A percentile compares a stretch with the other conserved stretches of the same genome.
Conservation (phyloP, 2,113 vertebrate species). For the Syrrhaptes paradoxus region DNA sequence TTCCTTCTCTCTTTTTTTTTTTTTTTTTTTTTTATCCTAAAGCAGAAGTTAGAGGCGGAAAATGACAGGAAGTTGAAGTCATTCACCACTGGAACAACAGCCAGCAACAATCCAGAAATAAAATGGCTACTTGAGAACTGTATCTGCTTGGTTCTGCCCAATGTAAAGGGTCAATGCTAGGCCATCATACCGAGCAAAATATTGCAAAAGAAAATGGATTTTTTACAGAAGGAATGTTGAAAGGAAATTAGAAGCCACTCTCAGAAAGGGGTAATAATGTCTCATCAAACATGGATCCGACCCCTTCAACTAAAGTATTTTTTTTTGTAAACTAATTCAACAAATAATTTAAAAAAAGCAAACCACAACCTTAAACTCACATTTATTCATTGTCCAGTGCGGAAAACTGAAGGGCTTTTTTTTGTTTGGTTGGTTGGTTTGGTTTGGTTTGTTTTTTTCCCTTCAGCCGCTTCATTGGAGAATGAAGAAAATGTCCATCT, state of each 20-base stretch:
- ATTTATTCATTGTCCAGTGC: neutral
- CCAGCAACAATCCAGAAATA: slow-evolving; percentile 27
- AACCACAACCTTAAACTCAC: neutral
- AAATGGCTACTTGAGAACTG: slow-evolving; percentile 8
- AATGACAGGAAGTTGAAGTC: slow-evolving; percentile 24
- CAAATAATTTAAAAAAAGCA: neutral
- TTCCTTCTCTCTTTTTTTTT: neutral
- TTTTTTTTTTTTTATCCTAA: neutral
- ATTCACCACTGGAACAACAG: slow-evolving; percentile 15
- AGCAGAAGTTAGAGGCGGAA: neutral
- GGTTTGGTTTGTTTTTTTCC: neutral
- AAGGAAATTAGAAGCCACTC: neutral
- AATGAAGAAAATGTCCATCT: neutral
- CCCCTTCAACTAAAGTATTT: neutral
- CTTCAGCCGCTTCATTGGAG: neutral
- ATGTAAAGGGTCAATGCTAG: neutral
- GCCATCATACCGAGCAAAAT: neutral
- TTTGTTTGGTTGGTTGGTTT: neutral
- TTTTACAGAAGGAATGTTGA: neutral
- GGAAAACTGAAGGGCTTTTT: neutral
- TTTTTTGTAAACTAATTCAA: neutral
- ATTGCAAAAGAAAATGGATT: neutral
- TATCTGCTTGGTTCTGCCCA: neutral
- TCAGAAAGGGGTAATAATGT: neutral
- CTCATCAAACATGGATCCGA: neutral